These are phyloP conservation scores for Aphaenogaster ashmeadi DNA, from an alignment of 1,140 invertebrate genomes.

Conservation along the genomic window DNA sequence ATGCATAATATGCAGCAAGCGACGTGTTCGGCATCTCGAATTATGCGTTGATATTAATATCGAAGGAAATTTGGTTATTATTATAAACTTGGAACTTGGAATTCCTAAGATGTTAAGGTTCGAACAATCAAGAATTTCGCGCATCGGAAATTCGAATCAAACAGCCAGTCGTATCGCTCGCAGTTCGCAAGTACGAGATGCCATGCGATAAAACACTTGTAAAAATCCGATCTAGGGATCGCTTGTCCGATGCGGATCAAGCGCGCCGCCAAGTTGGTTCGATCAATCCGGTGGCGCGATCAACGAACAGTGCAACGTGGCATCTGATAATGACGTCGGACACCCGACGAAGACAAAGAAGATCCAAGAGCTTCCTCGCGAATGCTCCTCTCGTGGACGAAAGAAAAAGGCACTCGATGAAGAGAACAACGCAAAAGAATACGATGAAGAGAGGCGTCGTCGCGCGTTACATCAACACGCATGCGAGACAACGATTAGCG, in stretches of 20 bases:
- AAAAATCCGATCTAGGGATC: constrained; percentile 23
- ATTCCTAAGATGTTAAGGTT: background rate
- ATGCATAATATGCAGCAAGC: no score
- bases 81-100: background rate
- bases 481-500: constrained; percentile 78
- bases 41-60: background rate
- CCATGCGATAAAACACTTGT: constrained; percentile 24
- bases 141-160: background rate
- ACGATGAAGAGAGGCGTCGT: constrained; percentile 64
- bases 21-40: background rate
- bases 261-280: constrained; percentile 7
- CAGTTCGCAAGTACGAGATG: constrained; percentile 3
- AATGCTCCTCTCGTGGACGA: constrained; percentile 16
- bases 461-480: constrained; percentile 59
- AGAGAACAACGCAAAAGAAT: constrained; percentile 42
- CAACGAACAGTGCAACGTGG: constrained; percentile 22
- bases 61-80: background rate
- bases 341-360: constrained; percentile 31
- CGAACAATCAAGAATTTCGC: background rate
- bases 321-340: constrained; percentile 32
- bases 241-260: background rate
- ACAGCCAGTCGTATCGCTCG: background rate
- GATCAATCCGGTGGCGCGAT: constrained; percentile 19
- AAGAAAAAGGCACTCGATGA: constrained; percentile 16
- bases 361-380: constrained; percentile 9